Evolutionary conservation across 2,888 invertebrate genomes (phyloP).

Genomic region (Andrena dorsata): DNA sequence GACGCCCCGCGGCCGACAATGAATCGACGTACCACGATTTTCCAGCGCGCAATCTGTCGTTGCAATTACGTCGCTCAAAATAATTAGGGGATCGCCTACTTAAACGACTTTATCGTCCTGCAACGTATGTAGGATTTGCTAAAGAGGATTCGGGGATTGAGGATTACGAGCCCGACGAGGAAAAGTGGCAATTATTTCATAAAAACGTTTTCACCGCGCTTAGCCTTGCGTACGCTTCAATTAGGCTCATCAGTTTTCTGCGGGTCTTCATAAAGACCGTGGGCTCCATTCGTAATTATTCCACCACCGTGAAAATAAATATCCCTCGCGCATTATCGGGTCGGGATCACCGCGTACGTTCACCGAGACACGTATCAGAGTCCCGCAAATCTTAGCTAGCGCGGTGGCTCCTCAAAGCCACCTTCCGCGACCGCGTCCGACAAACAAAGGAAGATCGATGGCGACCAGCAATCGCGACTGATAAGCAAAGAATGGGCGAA

Average conservation of each 20-base stretch:
- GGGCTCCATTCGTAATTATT: too few relatives aligned
- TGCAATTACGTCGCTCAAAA: slow-evolving; percentile 25
- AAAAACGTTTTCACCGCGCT: too few relatives aligned
- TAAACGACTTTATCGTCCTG: slow-evolving; percentile 1
- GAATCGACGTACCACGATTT: background rate
- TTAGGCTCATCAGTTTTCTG: too few relatives aligned
- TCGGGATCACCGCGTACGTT: too few relatives aligned
- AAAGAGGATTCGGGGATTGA: background rate
- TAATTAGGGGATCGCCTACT: slow-evolving; percentile 25
- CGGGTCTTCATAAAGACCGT: too few relatives aligned
- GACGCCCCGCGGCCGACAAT: background rate
- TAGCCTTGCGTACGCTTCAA: too few relatives aligned
- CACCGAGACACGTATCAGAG: too few relatives aligned
- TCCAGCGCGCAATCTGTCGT: background rate
- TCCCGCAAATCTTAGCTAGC: background rate
- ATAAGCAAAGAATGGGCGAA: slow-evolving; percentile 13
- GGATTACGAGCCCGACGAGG: background rate
- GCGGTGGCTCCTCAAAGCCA: background rate
- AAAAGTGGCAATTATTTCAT: background rate
- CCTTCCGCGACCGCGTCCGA: background rate
- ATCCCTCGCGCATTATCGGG: too few relatives aligned
- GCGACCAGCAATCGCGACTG: background rate
- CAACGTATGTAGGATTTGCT: slow-evolving; percentile 1
- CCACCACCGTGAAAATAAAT: too few relatives aligned
- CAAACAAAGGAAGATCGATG: background rate